A percentile compares a stretch with the other conserved stretches of the same genome.
Conservation (phyloP, 2,888 invertebrate genomes). For the Oscheius sp. region DNA sequence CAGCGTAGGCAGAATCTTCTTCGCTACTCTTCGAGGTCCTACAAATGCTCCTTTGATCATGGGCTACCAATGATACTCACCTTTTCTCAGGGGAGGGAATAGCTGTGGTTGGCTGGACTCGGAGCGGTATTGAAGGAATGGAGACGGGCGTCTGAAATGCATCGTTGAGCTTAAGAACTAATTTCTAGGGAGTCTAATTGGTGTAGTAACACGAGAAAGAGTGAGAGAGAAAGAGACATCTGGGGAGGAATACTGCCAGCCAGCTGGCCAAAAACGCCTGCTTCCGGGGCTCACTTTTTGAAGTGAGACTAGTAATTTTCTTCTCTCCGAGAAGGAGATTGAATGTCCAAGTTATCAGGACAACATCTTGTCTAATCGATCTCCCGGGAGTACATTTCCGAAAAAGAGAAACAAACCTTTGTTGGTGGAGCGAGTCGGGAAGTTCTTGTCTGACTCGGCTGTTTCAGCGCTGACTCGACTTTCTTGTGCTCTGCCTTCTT, state of each 20-base stretch:
- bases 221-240: not conserved
- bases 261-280: not conserved
- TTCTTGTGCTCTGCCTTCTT: conserved; percentile 32
- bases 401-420: conserved; percentile 11
- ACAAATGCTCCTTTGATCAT: not conserved
- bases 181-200: conserved; percentile 15
- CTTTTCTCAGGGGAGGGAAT: conserved; percentile 20
- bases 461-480: conserved; percentile 14
- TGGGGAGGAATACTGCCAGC: no score
- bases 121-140: conserved; percentile 19
- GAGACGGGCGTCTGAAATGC: conserved; percentile 14
- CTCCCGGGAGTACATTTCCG: no score
- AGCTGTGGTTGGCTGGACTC: conserved; percentile 4
- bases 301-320: conserved; percentile 20
- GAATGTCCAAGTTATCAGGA: no score
- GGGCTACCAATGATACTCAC: not conserved
- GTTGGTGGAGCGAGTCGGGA: conserved; percentile 20
- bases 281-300: conserved; percentile 14
- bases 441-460: conserved; percentile 6
- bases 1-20: conserved; percentile 63
- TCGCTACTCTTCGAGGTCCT: conserved; percentile 59
- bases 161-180: conserved; percentile 17
- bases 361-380: no score
- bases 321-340: conserved; percentile 7
- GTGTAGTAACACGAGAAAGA: conserved; percentile 12